Evolutionary conservation across 2,113 vertebrate species (phyloP).

Genomic region (Rhinogobius similis): DNA sequence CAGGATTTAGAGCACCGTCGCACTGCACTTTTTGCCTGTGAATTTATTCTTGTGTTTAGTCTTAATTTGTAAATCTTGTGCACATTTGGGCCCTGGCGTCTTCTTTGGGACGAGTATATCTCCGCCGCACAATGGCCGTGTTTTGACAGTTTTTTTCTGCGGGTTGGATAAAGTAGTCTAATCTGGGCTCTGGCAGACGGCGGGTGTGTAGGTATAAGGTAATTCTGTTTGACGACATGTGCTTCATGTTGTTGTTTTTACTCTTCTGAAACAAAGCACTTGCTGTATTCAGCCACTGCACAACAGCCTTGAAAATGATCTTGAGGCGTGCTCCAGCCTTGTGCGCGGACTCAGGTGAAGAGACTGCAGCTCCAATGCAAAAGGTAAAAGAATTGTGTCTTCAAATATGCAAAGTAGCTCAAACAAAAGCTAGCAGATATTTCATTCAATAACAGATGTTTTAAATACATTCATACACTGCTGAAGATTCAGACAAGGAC

Average conservation of each 20-base stretch:
- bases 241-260: conserved; percentile 46
- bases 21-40: conserved; percentile 15
- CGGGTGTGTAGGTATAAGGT: conserved; percentile 56
- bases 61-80: conserved; percentile 49
- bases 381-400: conserved; percentile 45
- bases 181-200: conserved; percentile 49
- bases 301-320: conserved; percentile 67
- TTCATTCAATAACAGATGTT: background rate
- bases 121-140: conserved; percentile 58
- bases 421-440: background rate
- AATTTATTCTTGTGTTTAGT: conserved; percentile 38
- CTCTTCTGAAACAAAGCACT: conserved; percentile 64
- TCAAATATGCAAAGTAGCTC: background rate
- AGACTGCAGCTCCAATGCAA: conserved; percentile 43
- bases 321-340: conserved; percentile 58
- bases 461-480: conserved; percentile 1
- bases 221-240: conserved; percentile 58
- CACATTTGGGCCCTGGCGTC: conserved; percentile 39
- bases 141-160: conserved; percentile 52
- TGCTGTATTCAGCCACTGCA: conserved; percentile 67
- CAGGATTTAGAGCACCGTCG: conserved; percentile 38
- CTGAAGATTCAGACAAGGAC: background rate
- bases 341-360: conserved; percentile 58
- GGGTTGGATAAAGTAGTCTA: conserved; percentile 58
- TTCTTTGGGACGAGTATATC: conserved; percentile 39